A percentile compares a stretch with the other conserved stretches of the same genome.
Conservation (phyloP, 2,888 invertebrate genomes). For the Cephalotes varians region DNA sequence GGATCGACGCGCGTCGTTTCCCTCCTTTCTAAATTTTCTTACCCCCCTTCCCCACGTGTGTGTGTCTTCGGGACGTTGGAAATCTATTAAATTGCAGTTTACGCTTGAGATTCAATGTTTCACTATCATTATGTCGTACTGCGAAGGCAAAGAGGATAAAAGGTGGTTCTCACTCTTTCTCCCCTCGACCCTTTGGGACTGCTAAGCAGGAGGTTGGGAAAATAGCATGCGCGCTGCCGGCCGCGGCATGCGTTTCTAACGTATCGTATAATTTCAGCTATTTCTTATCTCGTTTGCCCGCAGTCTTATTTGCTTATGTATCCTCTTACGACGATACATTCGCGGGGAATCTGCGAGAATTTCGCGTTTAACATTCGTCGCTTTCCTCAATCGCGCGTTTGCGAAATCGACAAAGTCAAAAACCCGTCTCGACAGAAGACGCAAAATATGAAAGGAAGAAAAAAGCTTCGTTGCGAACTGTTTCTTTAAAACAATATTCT, state of each 20-base stretch:
- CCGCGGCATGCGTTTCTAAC: conserved; percentile 47
- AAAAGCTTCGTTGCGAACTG: not conserved
- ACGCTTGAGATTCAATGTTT: conserved; percentile 74
- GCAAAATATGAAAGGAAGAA: not conserved
- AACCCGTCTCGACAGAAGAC: not conserved
- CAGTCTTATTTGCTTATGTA: conserved; percentile 47
- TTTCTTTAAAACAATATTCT: not conserved
- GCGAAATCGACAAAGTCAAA: not conserved
- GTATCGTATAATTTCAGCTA: conserved; percentile 56
- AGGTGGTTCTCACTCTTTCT: not conserved
- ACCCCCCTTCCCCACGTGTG: conserved; percentile 29
- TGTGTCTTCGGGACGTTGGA: conserved; percentile 70
- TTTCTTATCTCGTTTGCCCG: conserved; percentile 54
- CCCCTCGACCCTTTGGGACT: conserved; percentile 38
- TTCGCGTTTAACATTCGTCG: not conserved
- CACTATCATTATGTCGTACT: conserved; percentile 68
- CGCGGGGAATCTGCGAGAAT: not conserved
- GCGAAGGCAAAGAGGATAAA: conserved; percentile 48
- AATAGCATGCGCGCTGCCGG: conserved; percentile 47
- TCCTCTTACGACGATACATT: conserved; percentile 21
- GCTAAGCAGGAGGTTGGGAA: conserved; percentile 51
- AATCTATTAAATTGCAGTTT: conserved; percentile 74
- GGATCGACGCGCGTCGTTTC: conserved; percentile 57
- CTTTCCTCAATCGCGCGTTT: not conserved
- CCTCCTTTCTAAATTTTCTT: conserved; percentile 63